Evolutionary conservation across 2,797 vertebrate genomes (phyloP), one percentile per base, ranked within the genome.

Genomic region (Lithobates sylvaticus): DNA sequence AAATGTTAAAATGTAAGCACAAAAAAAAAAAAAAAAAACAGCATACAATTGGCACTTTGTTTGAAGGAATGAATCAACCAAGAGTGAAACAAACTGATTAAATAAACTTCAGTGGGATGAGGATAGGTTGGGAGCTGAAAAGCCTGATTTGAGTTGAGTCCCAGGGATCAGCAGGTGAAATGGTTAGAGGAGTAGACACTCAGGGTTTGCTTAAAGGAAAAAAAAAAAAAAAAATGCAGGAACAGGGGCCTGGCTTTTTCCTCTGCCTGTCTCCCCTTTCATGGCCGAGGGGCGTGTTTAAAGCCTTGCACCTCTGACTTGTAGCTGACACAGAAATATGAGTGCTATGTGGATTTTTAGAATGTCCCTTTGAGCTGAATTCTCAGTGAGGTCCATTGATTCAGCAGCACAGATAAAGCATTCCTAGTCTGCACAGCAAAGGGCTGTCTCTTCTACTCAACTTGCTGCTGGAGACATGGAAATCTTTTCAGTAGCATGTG

Each of bases 101-200:
- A 87, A 84, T 79, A 79, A 79, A 84, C 86, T 44, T 50, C 39
- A 61, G 69, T 75, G 70, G 58, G 81, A 79, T 68, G 81, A 78
- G 81, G 76, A 74, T 7, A 0, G 26, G 81, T 84, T 84, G 76
- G 70, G 73, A 29, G 44, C 26, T 78, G 50, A 29, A 54, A 64
- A 78, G 36, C 58, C 68, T 65, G 81, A 74, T 92, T 95, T 90
- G 97, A 78, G 93, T 95, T 89, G 97, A 98, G 97, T 96, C 96
- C 94, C 96, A 97, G 92, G 97, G 98, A 95, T 94, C 96, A 95
- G 94, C 95, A 97, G 97, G 98, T 97, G 95, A 97, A 97, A 96
- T 93, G 97, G 97, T 97, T 87, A 87, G 88, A 58, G n/a, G n/a
- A 50, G 58, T 50, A 32, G 9, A 42, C 26, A 83, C 65, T 76